A percentile compares a stretch with the other conserved stretches of the same genome.
phyloP scores from a whole-genome alignment of 2,113 vertebrate genomes.

The Lonchura striata region DNA sequence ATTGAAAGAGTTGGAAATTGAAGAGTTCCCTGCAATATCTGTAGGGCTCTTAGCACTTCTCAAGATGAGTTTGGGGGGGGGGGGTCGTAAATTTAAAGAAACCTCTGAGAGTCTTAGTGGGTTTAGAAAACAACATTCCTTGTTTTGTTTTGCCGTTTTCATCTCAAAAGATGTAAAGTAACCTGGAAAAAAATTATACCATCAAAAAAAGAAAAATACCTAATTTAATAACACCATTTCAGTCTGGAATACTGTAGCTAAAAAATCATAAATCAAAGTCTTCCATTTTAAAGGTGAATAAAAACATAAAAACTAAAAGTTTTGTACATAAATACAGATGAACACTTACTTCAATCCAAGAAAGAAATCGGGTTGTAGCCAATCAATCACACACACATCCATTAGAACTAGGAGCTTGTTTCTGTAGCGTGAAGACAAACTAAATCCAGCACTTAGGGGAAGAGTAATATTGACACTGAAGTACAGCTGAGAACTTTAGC shows the following conservation, averaged over 20 bases:
- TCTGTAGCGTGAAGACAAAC: not conserved
- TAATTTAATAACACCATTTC: not conserved
- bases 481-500: not conserved
- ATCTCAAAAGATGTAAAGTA: not conserved
- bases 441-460: not conserved
- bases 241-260: not conserved
- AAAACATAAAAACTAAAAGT: not conserved
- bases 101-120: not conserved
- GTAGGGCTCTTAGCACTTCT: not conserved
- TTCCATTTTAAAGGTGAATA: not conserved
- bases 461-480: not conserved
- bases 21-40: not conserved
- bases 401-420: not conserved
- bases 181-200: not conserved
- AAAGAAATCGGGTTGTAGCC: too few species aligned
- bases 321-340: not conserved
- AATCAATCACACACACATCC: not conserved
- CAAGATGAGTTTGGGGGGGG: not conserved
- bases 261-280: not conserved
- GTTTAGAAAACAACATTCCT: not conserved
- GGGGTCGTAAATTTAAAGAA: not conserved
- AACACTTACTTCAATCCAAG: not conserved
- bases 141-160: not conserved
- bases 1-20: not conserved
- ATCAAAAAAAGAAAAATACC: not conserved